Evolutionary conservation across 2,888 invertebrate genomes (phyloP).

Genomic region (Caenorhabditis imperialis): DNA sequence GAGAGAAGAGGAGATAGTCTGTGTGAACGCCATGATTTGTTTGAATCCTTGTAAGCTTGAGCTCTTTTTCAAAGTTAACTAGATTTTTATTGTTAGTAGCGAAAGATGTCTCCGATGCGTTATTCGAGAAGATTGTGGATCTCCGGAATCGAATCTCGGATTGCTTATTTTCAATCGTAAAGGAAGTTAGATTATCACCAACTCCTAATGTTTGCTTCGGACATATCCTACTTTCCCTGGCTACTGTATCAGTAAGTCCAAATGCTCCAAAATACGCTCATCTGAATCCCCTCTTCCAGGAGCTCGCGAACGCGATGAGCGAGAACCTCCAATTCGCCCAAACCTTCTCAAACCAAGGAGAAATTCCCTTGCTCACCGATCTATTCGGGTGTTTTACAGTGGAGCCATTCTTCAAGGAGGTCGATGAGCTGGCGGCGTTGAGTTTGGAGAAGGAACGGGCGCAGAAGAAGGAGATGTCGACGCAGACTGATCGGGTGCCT

Average conservation of each 20-base stretch:
- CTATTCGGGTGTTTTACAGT: conserved; percentile 76
- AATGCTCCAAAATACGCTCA: too few species aligned
- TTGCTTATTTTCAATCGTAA: conserved; percentile 69
- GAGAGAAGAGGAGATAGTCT: conserved; percentile 74
- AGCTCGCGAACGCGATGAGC: conserved; percentile 72
- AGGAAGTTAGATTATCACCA: conserved; percentile 64
- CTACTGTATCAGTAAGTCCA: conserved; percentile 71
- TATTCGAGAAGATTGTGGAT: conserved; percentile 64
- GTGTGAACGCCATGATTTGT: conserved; percentile 73
- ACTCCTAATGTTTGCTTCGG: conserved; percentile 66
- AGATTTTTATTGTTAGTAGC: conserved; percentile 66
- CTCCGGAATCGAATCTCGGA: conserved; percentile 72
- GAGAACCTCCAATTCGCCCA: conserved; percentile 76
- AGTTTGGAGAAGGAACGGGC: conserved; percentile 21
- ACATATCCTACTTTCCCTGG: conserved; percentile 71
- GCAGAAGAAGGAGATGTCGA: conserved; percentile 20
- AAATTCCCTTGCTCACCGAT: conserved; percentile 71
- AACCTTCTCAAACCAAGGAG: conserved; percentile 71
- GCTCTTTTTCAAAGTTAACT: conserved; percentile 1
- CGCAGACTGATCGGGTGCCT: conserved; percentile 46
- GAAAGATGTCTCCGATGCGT: conserved; percentile 67
- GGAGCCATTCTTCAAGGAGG: conserved; percentile 68
- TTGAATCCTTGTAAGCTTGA: conserved; percentile 71
- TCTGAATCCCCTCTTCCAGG: conserved; percentile 48
- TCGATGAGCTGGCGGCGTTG: conserved; percentile 40